Percentiles rank a stretch among this genome's conserved stretches.
These are phyloP conservation scores for Cinclus cinclus DNA, from an alignment of 2,113 vertebrate species.

Conservation along the genomic window DNA sequence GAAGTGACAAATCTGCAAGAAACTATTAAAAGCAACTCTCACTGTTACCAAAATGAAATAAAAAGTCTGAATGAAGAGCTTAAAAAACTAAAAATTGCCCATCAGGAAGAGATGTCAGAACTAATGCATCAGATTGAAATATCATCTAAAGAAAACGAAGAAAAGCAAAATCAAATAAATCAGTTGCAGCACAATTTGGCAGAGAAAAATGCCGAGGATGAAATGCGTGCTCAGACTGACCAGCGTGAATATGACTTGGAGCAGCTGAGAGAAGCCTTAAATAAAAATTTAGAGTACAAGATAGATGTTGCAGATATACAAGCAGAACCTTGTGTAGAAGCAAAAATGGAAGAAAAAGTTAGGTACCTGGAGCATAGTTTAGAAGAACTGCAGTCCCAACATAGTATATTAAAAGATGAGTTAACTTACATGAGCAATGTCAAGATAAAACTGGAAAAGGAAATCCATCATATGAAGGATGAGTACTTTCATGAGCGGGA, in stretches of 20 bases:
- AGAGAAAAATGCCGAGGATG: conserved; percentile 74
- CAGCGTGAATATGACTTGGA: conserved; percentile 70
- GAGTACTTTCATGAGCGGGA: conserved; percentile 91
- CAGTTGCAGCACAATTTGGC: conserved; percentile 76
- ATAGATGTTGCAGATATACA: not conserved
- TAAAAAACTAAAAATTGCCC: conserved; percentile 68
- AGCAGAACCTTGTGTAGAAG: conserved; percentile 26
- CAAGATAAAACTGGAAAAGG: conserved; percentile 87
- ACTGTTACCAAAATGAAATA: conserved; percentile 79
- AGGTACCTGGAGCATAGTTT: conserved; percentile 74
- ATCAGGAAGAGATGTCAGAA: conserved; percentile 82
- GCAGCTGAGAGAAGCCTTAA: conserved; percentile 41
- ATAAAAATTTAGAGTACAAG: conserved; percentile 34
- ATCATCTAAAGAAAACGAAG: conserved; percentile 74
- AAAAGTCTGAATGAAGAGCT: conserved; percentile 82
- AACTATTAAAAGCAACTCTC: conserved; percentile 75
- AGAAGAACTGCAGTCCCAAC: conserved; percentile 86
- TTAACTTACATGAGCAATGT: conserved; percentile 89
- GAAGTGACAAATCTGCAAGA: conserved; percentile 76
- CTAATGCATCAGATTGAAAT: conserved; percentile 76
- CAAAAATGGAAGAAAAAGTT: conserved; percentile 66
- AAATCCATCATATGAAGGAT: conserved; percentile 82
- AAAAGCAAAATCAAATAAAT: conserved; percentile 79
- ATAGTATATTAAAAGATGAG: conserved; percentile 90
- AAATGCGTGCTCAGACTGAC: conserved; percentile 65